Evolutionary conservation across 2,113 vertebrate genomes (phyloP).

Genomic region (Rhinogobius similis): DNA sequence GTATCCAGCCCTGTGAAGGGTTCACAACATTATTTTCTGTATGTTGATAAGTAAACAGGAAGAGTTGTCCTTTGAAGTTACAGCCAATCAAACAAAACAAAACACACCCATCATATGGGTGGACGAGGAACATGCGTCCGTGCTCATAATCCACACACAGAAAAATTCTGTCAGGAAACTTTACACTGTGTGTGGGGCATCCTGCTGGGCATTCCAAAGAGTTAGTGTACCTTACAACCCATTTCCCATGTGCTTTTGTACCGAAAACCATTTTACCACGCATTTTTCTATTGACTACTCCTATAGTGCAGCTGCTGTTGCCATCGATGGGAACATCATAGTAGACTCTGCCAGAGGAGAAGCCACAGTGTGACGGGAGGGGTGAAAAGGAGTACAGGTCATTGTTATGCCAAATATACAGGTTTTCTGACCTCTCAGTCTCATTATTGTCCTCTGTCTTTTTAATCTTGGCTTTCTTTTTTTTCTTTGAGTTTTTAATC

Average conservation of each 20-base stretch:
- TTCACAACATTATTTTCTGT: neutral
- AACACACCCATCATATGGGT: constrained; percentile 7
- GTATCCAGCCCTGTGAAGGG: neutral
- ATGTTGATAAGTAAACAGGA: constrained; percentile 20
- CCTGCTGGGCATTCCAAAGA: neutral
- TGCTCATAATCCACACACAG: constrained; percentile 49
- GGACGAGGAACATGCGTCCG: constrained; percentile 42
- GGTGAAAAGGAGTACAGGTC: neutral
- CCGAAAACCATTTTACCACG: neutral
- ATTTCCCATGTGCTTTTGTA: constrained; percentile 3
- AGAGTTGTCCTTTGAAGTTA: constrained; percentile 40
- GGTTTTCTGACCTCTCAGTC: neutral
- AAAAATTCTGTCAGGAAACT: constrained; percentile 15
- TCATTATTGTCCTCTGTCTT: neutral
- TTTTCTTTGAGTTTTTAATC: neutral
- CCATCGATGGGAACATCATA: constrained; percentile 14
- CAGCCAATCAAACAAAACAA: constrained; percentile 28
- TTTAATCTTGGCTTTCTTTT: constrained; percentile 17
- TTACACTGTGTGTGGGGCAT: neutral
- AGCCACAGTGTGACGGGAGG: constrained; percentile 8
- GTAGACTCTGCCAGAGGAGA: constrained; percentile 32
- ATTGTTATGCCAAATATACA: neutral
- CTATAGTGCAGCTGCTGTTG: constrained; percentile 17
- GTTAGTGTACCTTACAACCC: constrained; percentile 11
- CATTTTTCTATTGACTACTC: constrained; percentile 1